phyloP scores from a whole-genome alignment of 1,140 invertebrate genomes.

The Brachionus sp. region DNA sequence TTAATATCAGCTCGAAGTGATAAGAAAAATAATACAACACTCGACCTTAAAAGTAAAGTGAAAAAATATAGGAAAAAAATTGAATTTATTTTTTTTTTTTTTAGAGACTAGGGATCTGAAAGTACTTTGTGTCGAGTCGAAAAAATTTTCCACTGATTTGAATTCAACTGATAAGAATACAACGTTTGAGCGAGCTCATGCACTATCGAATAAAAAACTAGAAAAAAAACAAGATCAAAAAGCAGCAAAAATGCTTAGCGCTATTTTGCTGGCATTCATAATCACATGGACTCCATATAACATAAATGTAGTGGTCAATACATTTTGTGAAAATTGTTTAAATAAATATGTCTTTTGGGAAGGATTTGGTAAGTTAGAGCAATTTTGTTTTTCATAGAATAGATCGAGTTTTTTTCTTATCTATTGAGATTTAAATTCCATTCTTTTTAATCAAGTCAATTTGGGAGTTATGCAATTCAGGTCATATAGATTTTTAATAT shows the following conservation, averaged over 20 bases:
- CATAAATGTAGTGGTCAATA: constrained; percentile 65
- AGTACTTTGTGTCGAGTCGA: background rate
- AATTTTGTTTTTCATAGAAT: background rate
- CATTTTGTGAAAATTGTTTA: constrained; percentile 54
- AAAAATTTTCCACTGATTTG: background rate
- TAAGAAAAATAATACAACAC: background rate
- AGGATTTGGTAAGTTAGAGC: constrained; percentile 15
- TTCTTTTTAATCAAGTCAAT: too few species aligned
- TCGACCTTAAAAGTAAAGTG: background rate
- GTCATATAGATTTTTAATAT: too few species aligned
- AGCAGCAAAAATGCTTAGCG: constrained; percentile 92
- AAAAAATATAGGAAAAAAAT: background rate
- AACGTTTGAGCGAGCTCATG: background rate
- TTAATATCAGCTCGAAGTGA: background rate
- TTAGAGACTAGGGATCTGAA: background rate
- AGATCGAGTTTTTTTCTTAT: background rate
- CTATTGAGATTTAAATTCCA: too few species aligned
- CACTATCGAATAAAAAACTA: background rate
- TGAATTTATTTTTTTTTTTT: background rate
- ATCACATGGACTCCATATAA: constrained; percentile 99
- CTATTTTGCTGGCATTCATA: constrained; percentile 93
- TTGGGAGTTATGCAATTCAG: background rate
- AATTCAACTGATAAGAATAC: background rate
- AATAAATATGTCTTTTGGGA: constrained; percentile 10
- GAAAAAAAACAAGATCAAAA: constrained; percentile 74